Evolutionary conservation across 2,113 vertebrate genomes (phyloP).

Genomic region (Albula goreensis): DNA sequence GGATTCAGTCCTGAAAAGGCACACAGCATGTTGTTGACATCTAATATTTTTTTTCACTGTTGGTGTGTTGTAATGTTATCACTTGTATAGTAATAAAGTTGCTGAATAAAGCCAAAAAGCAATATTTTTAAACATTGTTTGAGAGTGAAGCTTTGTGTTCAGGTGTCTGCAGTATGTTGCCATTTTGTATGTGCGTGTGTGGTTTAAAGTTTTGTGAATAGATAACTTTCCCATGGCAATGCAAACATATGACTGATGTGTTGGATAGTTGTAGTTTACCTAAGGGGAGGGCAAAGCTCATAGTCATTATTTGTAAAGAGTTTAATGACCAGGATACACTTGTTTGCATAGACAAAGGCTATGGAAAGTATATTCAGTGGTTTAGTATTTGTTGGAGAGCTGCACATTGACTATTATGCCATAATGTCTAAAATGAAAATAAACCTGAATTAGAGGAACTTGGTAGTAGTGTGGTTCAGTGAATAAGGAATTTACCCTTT

Average conservation of each 20-base stretch:
- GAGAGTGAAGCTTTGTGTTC: neutral
- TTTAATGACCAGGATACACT: constrained; percentile 62
- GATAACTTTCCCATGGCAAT: neutral
- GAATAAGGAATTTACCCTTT: neutral
- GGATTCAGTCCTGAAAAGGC: constrained; percentile 29
- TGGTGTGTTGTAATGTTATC: too few species aligned
- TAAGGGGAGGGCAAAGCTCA: constrained; percentile 56
- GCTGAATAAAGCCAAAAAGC: too few species aligned
- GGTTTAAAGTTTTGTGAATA: too few species aligned
- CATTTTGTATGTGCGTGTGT: too few species aligned
- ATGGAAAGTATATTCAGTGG: neutral
- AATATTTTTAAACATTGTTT: neutral
- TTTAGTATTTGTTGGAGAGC: neutral
- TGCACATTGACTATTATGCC: neutral
- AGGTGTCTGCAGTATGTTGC: too few species aligned
- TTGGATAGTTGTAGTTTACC: constrained; percentile 52
- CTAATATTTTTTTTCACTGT: too few species aligned
- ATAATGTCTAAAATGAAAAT: neutral
- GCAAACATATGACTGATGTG: constrained; percentile 23
- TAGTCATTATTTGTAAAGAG: constrained; percentile 50
- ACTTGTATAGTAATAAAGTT: too few species aligned
- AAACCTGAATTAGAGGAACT: neutral
- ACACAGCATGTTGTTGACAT: neutral
- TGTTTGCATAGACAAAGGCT: constrained; percentile 62
- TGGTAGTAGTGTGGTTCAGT: neutral